These are phyloP conservation scores for Choristoneura fumiferana DNA, from an alignment of 1,140 invertebrate genomes.

Conservation along the genomic window DNA sequence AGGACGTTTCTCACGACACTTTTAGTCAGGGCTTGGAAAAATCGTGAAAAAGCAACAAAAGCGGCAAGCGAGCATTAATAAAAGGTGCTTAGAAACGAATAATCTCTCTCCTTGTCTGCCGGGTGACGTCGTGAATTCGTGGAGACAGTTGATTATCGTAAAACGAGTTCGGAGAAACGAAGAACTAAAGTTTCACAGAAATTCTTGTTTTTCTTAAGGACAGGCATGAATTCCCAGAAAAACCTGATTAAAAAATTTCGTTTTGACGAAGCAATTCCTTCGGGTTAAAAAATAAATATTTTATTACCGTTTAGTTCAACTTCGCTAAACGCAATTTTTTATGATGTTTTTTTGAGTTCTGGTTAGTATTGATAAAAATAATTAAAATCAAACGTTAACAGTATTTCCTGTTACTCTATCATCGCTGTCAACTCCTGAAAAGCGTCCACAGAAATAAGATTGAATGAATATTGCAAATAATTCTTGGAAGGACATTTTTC, in stretches of 20 bases:
- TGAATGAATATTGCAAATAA: constrained; percentile 69
- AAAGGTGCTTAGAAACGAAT: constrained; percentile 41
- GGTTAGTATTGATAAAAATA: too few species aligned
- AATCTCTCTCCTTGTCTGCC: constrained; percentile 27
- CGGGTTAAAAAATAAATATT: too few species aligned
- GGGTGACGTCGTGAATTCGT: constrained; percentile 27
- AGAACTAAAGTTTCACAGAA: constrained; percentile 8
- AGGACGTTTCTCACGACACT: constrained; percentile 7
- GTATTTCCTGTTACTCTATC: constrained; percentile 26
- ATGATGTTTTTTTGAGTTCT: too few species aligned
- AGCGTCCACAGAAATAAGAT: constrained; percentile 49
- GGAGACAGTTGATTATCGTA: constrained; percentile 59
- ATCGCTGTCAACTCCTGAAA: constrained; percentile 30
- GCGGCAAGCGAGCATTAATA: constrained; percentile 34
- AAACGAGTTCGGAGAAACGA: constrained; percentile 45
- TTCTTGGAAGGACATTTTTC: constrained; percentile 62
- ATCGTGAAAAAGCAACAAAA: constrained; percentile 12
- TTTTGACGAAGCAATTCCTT: too few species aligned
- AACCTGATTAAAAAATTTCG: background rate
- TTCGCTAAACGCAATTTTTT: too few species aligned
- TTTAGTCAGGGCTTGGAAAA: constrained; percentile 8
- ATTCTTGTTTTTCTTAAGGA: background rate
- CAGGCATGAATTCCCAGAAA: too few species aligned
- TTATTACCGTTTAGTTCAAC: too few species aligned
- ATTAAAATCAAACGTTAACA: constrained; percentile 17